Percentiles rank a stretch among this genome's conserved stretches.
Conservation (phyloP, 2,797 vertebrate genomes). For the Hemibagrus guttatus region DNA sequence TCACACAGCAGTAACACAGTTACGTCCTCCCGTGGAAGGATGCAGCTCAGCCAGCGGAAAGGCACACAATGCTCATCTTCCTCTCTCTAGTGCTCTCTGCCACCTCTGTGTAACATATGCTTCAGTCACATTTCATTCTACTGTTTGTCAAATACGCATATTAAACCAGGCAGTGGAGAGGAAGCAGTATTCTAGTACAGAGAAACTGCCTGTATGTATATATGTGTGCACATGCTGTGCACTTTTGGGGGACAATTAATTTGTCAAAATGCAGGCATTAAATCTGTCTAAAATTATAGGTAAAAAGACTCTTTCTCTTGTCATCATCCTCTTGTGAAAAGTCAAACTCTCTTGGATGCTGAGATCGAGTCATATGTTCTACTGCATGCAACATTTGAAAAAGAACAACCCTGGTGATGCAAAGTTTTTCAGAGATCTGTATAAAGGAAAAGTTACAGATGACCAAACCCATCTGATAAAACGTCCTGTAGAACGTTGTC, state of each 20-base stretch:
- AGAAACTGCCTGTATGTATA: background rate
- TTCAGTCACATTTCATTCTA: slow-evolving; percentile 14
- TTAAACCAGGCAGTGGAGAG: background rate
- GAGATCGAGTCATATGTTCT: background rate
- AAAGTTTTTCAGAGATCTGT: background rate
- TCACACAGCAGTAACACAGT: slow-evolving; percentile 43
- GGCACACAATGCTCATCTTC: slow-evolving; percentile 25
- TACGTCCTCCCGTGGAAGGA: slow-evolving; percentile 48
- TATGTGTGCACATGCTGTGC: background rate
- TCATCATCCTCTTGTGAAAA: too few species aligned
- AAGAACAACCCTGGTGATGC: background rate
- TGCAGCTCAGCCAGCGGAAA: slow-evolving; percentile 38
- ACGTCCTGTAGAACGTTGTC: background rate
- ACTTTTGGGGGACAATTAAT: too few species aligned
- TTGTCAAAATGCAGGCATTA: background rate
- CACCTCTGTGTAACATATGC: slow-evolving; percentile 9
- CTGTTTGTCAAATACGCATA: background rate
- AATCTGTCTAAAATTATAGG: background rate
- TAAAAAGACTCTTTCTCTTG: too few species aligned
- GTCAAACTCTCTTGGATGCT: background rate
- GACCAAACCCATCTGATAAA: background rate
- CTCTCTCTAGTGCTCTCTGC: slow-evolving; percentile 17
- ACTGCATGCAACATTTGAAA: background rate
- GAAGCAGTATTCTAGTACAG: background rate
- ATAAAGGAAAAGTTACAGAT: background rate